Evolutionary conservation across 2,113 vertebrate species (phyloP).

Genomic region (Lonchura striata): DNA sequence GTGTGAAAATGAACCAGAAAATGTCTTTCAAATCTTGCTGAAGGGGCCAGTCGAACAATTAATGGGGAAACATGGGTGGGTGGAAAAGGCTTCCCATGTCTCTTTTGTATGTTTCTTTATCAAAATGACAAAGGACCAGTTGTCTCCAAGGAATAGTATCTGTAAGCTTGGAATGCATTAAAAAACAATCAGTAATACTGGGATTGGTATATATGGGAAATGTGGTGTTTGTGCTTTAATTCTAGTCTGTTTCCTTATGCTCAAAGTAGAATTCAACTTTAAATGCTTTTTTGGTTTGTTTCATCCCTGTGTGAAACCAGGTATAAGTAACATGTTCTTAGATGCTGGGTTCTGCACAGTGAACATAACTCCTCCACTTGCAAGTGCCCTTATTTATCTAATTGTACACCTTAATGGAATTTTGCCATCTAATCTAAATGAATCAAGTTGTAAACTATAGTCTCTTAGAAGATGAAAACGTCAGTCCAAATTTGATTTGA

Average conservation of each 20-base stretch:
- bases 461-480: not conserved
- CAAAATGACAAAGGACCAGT: conserved; percentile 36
- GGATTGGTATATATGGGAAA: not conserved
- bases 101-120: conserved; percentile 11
- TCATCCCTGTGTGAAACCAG: not conserved
- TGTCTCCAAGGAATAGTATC: conserved; percentile 7
- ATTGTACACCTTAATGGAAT: not conserved
- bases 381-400: not conserved
- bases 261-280: not conserved
- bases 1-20: conserved; percentile 1
- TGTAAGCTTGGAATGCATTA: conserved; percentile 18
- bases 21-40: conserved; percentile 28
- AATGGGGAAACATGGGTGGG: not conserved
- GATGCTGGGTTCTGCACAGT: not conserved
- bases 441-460: not conserved
- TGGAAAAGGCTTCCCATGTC: conserved; percentile 44
- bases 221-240: not conserved
- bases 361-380: not conserved
- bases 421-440: not conserved
- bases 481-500: not conserved
- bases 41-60: not conserved
- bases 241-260: not conserved
- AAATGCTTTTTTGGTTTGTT: not conserved
- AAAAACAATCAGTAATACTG: not conserved
- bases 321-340: not conserved